These are phyloP conservation scores for Drosophila leonis DNA, from an alignment of 2,888 invertebrate genomes.

Conservation along the genomic window DNA sequence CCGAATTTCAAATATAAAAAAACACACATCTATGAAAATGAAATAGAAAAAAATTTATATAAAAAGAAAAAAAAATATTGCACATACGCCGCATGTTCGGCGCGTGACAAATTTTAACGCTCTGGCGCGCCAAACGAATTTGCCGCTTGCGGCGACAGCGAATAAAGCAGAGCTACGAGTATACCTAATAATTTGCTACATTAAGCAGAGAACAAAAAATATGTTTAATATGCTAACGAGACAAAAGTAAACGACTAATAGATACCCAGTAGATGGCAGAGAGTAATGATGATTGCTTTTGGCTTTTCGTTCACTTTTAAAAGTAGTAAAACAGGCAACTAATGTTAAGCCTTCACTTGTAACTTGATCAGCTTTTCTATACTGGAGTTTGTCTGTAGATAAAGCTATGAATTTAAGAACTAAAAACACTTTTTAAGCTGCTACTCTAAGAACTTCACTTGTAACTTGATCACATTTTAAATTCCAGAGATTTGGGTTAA, in stretches of 20 bases:
- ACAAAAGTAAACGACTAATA: neutral
- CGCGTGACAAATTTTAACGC: constrained; percentile 81
- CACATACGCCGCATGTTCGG: constrained; percentile 62
- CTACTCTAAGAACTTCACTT: neutral
- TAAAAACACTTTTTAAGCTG: neutral
- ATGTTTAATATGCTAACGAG: too few species aligned
- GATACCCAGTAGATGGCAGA: constrained; percentile 1
- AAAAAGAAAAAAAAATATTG: constrained; percentile 29
- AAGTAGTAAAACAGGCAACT: too few species aligned
- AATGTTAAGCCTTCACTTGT: too few species aligned
- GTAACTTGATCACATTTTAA: too few species aligned
- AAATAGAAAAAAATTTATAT: neutral
- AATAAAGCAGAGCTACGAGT: constrained; percentile 20
- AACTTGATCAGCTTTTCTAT: too few species aligned
- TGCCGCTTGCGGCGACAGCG: constrained; percentile 50
- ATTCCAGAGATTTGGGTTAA: too few species aligned
- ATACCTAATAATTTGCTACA: constrained; percentile 65
- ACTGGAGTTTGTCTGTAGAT: too few species aligned
- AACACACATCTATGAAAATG: neutral
- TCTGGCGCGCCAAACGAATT: constrained; percentile 65
- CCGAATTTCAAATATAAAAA: constrained; percentile 29
- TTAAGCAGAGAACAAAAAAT: constrained; percentile 29
- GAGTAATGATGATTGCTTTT: too few species aligned
- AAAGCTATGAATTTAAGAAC: too few species aligned
- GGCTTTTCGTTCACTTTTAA: neutral